phyloP scores from a whole-genome alignment of 2,113 vertebrate genomes.

The Nettapus auritus region DNA sequence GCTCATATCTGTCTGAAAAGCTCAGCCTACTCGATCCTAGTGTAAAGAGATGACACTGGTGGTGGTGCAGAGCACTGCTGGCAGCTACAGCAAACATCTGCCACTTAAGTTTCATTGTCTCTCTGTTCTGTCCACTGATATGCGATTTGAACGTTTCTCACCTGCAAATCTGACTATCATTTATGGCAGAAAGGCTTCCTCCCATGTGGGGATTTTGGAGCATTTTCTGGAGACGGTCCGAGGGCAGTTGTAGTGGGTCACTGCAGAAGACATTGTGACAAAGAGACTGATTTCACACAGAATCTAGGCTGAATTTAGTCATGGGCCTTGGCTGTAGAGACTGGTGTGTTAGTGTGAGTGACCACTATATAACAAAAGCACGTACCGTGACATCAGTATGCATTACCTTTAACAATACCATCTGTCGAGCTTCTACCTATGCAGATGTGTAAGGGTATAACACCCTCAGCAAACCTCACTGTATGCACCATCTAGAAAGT shows the following conservation, averaged over 20 bases:
- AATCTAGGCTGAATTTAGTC: not conserved
- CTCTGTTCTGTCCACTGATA: not conserved
- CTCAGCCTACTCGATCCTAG: constrained; percentile 20
- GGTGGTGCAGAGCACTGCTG: not conserved
- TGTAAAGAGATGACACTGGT: not conserved
- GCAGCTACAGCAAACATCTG: not conserved
- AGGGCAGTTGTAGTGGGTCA: not conserved
- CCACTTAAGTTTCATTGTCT: not conserved
- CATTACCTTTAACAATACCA: not conserved
- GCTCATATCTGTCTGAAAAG: not conserved
- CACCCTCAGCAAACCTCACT: rapidly evolving
- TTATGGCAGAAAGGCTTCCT: not conserved
- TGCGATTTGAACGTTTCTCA: not conserved
- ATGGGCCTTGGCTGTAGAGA: not conserved
- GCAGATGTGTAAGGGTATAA: rapidly evolving
- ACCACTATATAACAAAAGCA: not conserved
- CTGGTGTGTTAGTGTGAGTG: rapidly evolving
- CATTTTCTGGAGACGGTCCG: not conserved
- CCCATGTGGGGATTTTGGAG: not conserved
- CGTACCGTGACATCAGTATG: not conserved
- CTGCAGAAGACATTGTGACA: not conserved
- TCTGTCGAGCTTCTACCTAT: not conserved
- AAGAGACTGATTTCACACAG: not conserved
- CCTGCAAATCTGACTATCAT: not conserved
- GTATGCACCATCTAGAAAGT: not conserved